Base-by-base conservation (phyloP, 2,797 vertebrate genomes). In the Percopsis omiscomaycus region DNA sequence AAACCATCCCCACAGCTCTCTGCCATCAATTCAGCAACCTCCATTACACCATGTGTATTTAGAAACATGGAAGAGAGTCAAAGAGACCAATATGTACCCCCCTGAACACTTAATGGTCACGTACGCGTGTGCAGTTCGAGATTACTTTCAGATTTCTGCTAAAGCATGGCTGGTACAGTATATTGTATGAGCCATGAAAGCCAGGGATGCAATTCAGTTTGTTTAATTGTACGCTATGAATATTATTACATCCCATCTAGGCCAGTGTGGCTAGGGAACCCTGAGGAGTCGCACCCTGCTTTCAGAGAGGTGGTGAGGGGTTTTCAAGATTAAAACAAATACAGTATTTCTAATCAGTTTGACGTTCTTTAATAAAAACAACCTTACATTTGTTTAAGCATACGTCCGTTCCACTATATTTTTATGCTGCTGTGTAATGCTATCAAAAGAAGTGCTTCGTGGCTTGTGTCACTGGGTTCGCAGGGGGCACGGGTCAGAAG, bases 31-130 rank as follows among this genome's bases (percentile, higher is more conserved):
- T 29, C 15, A 45, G 69, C 62, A 58, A 61, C 66, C 47, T 15
- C 50, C 42, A 69, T 50, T 52, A 52, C 11, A 27, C 62, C 16
- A 27, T 3, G 30, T 66, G 37, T 49, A 75, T 61, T 68, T 51
- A 58, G 45, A 75, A 71, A 72, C 42, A 69, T 71, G n/a, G 56
- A 67, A 42, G 42, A 28, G 47, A 64, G 9, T 32, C 47, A 32
- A 11, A 70, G 13, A 66, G 32, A 37, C 32, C 5, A 37, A 22
- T 22, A 22, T 69, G 46, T 46, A 61, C 22, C 10, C 53, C 55
- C 42, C 22, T 55, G 27, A 14, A 54, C 5, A 66, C 49, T 55
- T 44, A 61, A 64, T 32, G 10, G 12, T 22, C 3, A 15, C 56
- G 55, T 49, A 55, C 56, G 57, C 59, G 48, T 13, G 49, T n/a